These are phyloP conservation scores for Glyphotaelius pellucidus DNA, from an alignment of 2,888 invertebrate genomes.

Conservation along the genomic window DNA sequence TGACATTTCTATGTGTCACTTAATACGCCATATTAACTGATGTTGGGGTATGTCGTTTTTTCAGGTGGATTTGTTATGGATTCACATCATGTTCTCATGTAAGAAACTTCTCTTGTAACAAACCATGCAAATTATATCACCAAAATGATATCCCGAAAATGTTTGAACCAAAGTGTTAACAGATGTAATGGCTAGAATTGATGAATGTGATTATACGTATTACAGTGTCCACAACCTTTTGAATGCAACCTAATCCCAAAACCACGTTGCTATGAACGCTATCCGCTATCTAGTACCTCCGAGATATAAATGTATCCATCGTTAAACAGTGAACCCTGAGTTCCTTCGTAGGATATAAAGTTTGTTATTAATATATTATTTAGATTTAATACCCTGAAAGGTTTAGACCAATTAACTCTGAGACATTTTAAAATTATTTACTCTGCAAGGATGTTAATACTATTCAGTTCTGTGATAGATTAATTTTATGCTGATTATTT, in stretches of 20 bases:
- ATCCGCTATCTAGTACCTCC: neutral
- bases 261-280: neutral
- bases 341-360: neutral
- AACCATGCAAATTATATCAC: neutral
- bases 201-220: neutral
- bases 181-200: neutral
- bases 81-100: constrained; percentile 1
- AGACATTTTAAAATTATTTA: neutral
- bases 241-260: constrained; percentile 17
- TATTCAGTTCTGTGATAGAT: neutral
- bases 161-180: neutral
- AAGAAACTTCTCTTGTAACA: no score
- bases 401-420: neutral
- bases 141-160: neutral
- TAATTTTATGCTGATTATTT: neutral
- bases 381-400: neutral
- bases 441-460: neutral
- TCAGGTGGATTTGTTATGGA: neutral
- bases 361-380: neutral
- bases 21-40: no score
- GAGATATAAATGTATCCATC: neutral
- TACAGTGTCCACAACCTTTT: constrained; percentile 29
- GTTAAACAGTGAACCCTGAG: neutral
- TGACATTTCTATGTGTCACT: no score
- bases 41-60: neutral